phyloP scores from a whole-genome alignment of 2,113 vertebrate genomes.

The Cichladusa arquata region DNA sequence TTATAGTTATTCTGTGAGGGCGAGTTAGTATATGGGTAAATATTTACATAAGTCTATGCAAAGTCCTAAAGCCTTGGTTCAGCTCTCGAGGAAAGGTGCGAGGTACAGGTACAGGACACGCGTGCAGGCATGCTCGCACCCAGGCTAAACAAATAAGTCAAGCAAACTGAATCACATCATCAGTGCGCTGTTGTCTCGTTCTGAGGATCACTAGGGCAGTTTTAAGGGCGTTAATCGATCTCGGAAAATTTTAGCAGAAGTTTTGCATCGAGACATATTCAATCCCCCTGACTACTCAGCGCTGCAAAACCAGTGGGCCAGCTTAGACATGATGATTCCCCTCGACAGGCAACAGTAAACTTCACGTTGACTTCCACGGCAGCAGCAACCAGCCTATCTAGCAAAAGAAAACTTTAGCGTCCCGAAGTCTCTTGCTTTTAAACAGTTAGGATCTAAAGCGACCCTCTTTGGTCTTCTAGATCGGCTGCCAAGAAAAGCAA shows the following conservation, averaged over 20 bases:
- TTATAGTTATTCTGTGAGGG: conserved; percentile 3
- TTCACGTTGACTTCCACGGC: neutral
- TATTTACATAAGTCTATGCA: conserved; percentile 61
- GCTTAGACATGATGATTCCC: neutral
- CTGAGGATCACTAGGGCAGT: neutral
- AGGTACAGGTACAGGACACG: conserved; percentile 16
- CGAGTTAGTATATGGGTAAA: conserved; percentile 58
- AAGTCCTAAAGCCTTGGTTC: conserved; percentile 38
- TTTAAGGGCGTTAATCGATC: neutral
- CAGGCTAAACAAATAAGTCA: neutral
- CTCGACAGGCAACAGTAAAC: neutral
- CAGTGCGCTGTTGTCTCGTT: neutral
- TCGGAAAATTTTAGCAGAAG: neutral
- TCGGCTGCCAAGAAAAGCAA: neutral
- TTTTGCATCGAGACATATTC: neutral
- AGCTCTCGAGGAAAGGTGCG: conserved; percentile 16
- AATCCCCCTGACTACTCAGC: neutral
- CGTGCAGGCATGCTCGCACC: neutral
- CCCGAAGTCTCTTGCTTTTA: neutral
- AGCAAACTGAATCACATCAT: neutral
- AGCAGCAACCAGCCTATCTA: neutral
- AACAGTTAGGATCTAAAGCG: neutral
- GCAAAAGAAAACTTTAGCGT: neutral
- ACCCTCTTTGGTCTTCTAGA: neutral
- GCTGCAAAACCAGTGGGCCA: neutral